Evolutionary conservation across 2,888 invertebrate species (phyloP).

Genomic region (Callyntrura sp.): DNA sequence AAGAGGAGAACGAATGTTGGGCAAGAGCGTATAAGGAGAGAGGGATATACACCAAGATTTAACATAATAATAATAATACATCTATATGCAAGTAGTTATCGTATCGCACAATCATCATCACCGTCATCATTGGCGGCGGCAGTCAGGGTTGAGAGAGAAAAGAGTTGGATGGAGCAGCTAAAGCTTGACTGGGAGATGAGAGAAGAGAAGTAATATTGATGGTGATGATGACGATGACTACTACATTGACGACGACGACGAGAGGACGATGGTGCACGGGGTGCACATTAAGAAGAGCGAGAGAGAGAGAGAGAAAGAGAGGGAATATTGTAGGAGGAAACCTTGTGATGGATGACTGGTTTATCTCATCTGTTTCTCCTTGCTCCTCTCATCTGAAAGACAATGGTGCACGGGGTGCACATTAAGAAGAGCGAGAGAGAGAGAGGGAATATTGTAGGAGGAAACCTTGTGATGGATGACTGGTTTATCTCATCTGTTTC

Average conservation of each 20-base stretch:
- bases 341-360: constrained; percentile 75
- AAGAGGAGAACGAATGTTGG: background rate
- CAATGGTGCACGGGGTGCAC: constrained; percentile 70
- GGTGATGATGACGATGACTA: constrained; percentile 47
- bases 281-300: constrained; percentile 69
- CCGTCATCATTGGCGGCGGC: constrained; percentile 41
- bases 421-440: constrained; percentile 25
- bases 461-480: constrained; percentile 76
- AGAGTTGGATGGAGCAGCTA: constrained; percentile 40
- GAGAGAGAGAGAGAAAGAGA: constrained; percentile 31
- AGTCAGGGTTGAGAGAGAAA: background rate
- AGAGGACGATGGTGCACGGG: constrained; percentile 64
- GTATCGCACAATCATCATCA: constrained; percentile 52
- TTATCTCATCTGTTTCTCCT: constrained; percentile 73
- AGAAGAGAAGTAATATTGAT: constrained; percentile 30
- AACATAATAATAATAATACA: constrained; percentile 26
- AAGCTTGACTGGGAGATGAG: background rate
- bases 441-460: constrained; percentile 73
- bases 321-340: constrained; percentile 75
- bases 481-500: constrained; percentile 75
- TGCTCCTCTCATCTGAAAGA: constrained; percentile 59
- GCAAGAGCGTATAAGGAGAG: background rate
- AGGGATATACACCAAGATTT: background rate
- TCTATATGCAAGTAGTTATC: constrained; percentile 34
- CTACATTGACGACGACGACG: constrained; percentile 39